Conservation (phyloP, 2,797 vertebrate genomes). For the Muscicapa comitata region DNA sequence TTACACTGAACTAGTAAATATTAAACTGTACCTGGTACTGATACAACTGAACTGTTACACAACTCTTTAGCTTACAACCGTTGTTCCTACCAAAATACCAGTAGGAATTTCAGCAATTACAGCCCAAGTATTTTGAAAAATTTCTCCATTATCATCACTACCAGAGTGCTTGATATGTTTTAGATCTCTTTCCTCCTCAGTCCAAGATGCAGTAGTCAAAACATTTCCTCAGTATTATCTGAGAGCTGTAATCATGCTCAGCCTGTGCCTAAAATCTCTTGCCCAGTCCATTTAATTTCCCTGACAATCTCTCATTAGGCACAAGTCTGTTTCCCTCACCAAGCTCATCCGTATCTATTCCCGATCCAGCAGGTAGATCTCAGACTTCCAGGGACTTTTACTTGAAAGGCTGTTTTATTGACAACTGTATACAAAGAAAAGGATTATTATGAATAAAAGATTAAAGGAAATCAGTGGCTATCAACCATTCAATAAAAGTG, state of each 20-base stretch:
- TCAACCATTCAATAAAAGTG: background rate
- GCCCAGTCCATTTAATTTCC: background rate
- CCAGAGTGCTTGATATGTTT: background rate
- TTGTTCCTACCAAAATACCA: background rate
- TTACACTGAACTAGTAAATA: background rate
- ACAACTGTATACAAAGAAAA: background rate
- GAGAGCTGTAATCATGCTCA: background rate
- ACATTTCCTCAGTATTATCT: background rate
- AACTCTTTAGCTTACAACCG: background rate
- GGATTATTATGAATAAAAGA: constrained; percentile 34
- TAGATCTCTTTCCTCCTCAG: background rate
- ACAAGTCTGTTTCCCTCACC: background rate
- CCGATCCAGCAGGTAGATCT: background rate
- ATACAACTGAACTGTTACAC: background rate
- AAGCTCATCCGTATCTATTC: constrained; percentile 14
- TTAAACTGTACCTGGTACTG: background rate
- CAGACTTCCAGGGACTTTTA: background rate
- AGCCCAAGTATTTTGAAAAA: background rate
- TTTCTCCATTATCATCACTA: background rate
- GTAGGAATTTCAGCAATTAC: background rate
- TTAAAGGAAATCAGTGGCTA: background rate
- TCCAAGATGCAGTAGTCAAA: background rate
- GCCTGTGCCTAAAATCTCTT: background rate
- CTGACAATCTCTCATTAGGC: background rate
- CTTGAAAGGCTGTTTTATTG: background rate